Evolutionary conservation across 2,113 vertebrate species (phyloP), one percentile per base, ranked within the genome.

Genomic region (Noctilio leporinus): DNA sequence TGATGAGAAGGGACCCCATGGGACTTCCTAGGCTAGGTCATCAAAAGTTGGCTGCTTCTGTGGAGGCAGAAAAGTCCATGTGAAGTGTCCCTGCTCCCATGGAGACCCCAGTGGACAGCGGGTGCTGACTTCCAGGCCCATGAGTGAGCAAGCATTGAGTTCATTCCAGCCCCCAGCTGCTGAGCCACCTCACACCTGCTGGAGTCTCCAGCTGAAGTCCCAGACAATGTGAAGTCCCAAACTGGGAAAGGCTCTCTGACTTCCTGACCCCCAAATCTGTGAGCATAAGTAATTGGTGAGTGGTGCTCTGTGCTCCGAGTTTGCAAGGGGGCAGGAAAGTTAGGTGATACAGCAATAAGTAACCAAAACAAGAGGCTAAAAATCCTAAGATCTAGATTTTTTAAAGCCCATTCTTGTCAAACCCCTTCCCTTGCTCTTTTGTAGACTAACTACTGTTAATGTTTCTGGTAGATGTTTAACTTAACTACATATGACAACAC

Each of bases 111-210:
- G 5, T 15, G 45, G 11, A 2, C 38, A 38, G 35, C 14, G 1
- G 17, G 1, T 1, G 0, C 24, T 11, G 19, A 35, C 6, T 35
- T 86, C 33, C 14, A 43, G 35, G 30, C 2, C 0, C 0, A 17
- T 2, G 38, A 24, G 15, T 12, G 3, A 57, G 3, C 38, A 43
- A n/a, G 16, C 38, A 16, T 83, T n/a, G 43, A 70, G 33, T 26
- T 38, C 30, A 85, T 17, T 10, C 35, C 19, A 55, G 17, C 30
- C 30, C 30, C 35, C 8, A 20, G 9, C 2, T 35, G 4, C 33
- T 43, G 38, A 90, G 28, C 72, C 17, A 2, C 49, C 40, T 55
- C 38, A 78, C 43, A 30, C 26, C 38, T 64, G 64, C 30, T 26
- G 1, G 51, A 9, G 10, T 26, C 64, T 7, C 38, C 45, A 55